Evolutionary conservation across 2,888 invertebrate species (phyloP).

Genomic region (Drosophila affinis): DNA sequence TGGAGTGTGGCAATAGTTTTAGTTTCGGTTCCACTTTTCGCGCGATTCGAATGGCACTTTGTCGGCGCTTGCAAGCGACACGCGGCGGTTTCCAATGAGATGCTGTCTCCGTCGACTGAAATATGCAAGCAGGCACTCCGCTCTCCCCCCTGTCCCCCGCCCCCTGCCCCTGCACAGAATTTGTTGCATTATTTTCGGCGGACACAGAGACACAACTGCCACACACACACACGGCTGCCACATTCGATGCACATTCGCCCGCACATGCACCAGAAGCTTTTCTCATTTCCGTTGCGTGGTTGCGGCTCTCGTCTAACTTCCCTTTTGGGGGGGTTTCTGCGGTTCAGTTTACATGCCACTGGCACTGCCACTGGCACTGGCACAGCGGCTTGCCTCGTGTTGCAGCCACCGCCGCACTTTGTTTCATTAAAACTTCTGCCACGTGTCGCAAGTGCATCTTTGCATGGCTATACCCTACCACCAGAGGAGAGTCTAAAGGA

Average conservation of each 20-base stretch:
- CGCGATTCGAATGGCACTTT: constrained; percentile 60
- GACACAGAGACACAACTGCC: constrained; percentile 33
- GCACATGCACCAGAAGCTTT: constrained; percentile 32
- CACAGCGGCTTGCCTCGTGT: not conserved
- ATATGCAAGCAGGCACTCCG: constrained; percentile 17
- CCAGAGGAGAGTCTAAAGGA: no score
- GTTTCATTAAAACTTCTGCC: constrained; percentile 75
- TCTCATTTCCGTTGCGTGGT: constrained; percentile 67
- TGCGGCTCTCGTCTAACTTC: constrained; percentile 49
- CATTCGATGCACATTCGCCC: not conserved
- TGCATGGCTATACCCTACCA: not conserved
- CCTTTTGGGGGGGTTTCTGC: constrained; percentile 43
- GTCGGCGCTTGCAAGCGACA: constrained; percentile 9
- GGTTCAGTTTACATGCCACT: constrained; percentile 66
- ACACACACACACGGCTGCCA: not conserved
- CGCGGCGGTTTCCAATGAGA: constrained; percentile 36
- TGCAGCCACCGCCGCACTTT: constrained; percentile 55
- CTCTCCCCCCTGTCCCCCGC: not conserved
- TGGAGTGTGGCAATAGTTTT: constrained; percentile 26
- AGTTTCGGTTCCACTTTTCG: constrained; percentile 13
- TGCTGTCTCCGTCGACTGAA: constrained; percentile 42
- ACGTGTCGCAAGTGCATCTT: constrained; percentile 46
- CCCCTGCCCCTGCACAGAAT: constrained; percentile 26
- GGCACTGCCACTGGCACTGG: not conserved
- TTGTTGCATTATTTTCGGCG: constrained; percentile 61